Conservation (phyloP, 2,797 vertebrate species). For the Rousettus madagascariensis region DNA sequence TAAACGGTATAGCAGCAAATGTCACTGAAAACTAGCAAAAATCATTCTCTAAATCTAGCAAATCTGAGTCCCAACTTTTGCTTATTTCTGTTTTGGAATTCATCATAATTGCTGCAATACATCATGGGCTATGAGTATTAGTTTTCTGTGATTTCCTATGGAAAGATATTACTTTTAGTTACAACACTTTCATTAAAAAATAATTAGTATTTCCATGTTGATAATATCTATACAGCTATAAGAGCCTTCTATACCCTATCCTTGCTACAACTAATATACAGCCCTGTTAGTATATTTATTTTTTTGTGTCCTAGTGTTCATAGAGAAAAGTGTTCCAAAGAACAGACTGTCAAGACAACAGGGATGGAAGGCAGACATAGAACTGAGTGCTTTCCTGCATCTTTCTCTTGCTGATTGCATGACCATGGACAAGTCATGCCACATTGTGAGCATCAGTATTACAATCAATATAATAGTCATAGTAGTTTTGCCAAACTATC, state of each 20-base stretch:
- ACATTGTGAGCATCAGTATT: neutral
- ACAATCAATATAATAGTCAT: neutral
- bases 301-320: neutral
- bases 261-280: neutral
- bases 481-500: neutral
- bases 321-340: slow-evolving; percentile 10
- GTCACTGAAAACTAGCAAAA: slow-evolving; percentile 12
- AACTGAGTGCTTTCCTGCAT: neutral
- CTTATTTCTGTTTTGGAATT: slow-evolving; percentile 6
- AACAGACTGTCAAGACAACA: neutral
- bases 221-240: neutral
- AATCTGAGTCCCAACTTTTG: neutral
- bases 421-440: neutral
- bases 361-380: neutral
- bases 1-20: neutral
- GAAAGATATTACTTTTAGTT: neutral
- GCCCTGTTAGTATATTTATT: neutral
- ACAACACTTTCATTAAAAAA: slow-evolving; percentile 14
- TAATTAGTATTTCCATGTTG: neutral
- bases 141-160: slow-evolving; percentile 6
- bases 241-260: neutral
- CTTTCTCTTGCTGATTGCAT: neutral
- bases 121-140: neutral
- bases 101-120: neutral
- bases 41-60: neutral